Base-by-base conservation (phyloP, 2,888 invertebrate species). In the Callosobruchus maculatus region DNA sequence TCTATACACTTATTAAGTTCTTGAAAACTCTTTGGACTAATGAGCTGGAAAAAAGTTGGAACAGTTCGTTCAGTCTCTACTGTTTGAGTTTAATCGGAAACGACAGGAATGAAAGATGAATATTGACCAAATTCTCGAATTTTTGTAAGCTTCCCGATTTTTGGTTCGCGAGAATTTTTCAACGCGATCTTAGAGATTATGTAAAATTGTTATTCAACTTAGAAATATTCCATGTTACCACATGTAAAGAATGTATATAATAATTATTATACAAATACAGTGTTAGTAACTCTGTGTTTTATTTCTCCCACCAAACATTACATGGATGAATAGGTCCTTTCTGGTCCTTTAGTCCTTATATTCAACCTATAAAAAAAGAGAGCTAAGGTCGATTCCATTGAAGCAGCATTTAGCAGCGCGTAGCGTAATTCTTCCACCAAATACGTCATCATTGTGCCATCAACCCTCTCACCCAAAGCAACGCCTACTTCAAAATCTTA, bases 201-300 rank as follows among this genome's bases (percentile, higher is more conserved):
- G 80, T 82, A 82, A 80, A 80, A 81, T 81, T 80, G 80, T 83
- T 81, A 74, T 77, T 73, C 75, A 77, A 78, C 77, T 79, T 78
- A 78, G 74, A 79, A 81, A 82, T 84, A 83, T 81, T 81, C 80
- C 83, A 82, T 81, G 83, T 83, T 83, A 81, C 78, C 79, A 82
- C 80, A 78, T 84, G 83, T 84, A 83, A 82, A 83, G 82, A 83
- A 83, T 86, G 84, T 84, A 85, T 85, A 84, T 82, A 81, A 81
- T 80, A 85, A 86, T 86, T 86, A 49, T 49, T 49, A 49, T 49
- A 49, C 49, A 49, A 49, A 49, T 49, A 49, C 4, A 49, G 86
- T 86, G 86, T 86, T 86, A 86, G 86, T 80, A 13, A 49, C 4
- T 0, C 13, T 49, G 49, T 49, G 49, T 49, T 49, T 49, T 13